Percentiles rank a stretch among this genome's conserved stretches.
These are phyloP conservation scores for Sinocyclocheilus rhinocerous DNA, from an alignment of 2,113 vertebrate genomes.

Conservation along the genomic window DNA sequence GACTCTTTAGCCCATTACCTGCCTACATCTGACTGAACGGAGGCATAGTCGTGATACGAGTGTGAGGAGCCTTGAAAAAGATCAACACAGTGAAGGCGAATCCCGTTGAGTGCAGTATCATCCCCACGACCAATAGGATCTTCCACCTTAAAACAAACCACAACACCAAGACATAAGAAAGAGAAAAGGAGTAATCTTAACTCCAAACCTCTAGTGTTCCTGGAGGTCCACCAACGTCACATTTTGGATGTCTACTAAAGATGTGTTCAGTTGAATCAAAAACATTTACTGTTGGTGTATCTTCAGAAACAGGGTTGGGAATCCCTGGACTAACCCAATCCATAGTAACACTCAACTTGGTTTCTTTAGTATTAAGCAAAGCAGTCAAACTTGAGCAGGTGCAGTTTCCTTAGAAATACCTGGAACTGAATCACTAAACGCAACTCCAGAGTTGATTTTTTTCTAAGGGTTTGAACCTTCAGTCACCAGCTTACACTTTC, in stretches of 20 bases:
- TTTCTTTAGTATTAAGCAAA: too few species aligned
- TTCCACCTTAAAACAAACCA: not conserved
- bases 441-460: too few species aligned
- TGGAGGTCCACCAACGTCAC: not conserved
- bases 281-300: too few species aligned
- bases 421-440: too few species aligned
- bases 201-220: too few species aligned
- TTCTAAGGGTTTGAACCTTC: too few species aligned
- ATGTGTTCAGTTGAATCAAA: too few species aligned
- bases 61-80: not conserved
- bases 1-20: conserved; percentile 22
- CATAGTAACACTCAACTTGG: too few species aligned
- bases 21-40: conserved; percentile 45
- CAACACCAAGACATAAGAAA: not conserved
- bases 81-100: conserved; percentile 54
- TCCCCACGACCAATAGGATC: not conserved
- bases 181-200: not conserved
- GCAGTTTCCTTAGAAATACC: too few species aligned
- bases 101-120: conserved; percentile 53
- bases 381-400: too few species aligned
- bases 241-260: not conserved
- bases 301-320: not conserved
- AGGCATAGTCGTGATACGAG: conserved; percentile 37
- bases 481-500: too few species aligned
- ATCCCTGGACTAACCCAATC: not conserved